Conservation (phyloP, 2,113 vertebrate species). For the Cinclus cinclus region DNA sequence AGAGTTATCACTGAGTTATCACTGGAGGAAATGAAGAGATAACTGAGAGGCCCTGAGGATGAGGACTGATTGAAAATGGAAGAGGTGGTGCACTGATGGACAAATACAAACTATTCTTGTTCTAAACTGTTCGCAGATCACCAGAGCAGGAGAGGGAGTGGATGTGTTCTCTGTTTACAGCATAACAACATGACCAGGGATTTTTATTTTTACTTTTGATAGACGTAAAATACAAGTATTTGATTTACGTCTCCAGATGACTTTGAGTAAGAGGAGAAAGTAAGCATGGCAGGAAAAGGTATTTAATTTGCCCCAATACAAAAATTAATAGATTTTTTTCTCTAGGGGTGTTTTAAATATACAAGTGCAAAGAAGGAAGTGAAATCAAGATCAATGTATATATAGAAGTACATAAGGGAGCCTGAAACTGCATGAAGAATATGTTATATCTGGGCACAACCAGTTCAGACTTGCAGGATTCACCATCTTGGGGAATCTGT, state of each 20-base stretch:
- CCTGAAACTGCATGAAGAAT: background rate
- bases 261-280: background rate
- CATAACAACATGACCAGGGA: background rate
- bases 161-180: background rate
- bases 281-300: background rate
- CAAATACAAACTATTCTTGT: background rate
- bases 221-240: background rate
- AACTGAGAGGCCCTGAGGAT: background rate
- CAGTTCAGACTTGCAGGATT: background rate
- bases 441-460: background rate
- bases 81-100: background rate
- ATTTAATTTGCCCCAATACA: background rate
- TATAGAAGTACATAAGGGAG: background rate
- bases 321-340: background rate
- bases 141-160: background rate
- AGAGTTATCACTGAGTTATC: background rate
- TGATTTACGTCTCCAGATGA: background rate
- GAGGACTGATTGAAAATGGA: background rate
- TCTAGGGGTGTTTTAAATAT: background rate
- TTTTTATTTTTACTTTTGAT: background rate
- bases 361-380: background rate
- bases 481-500: background rate
- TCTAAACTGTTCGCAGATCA: background rate
- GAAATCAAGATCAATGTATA: background rate
- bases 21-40: background rate